Percentiles rank a stretch among this genome's conserved stretches.
These are phyloP conservation scores for Sminthurides aquaticus DNA, from an alignment of 2,888 invertebrate species.

Conservation along the genomic window DNA sequence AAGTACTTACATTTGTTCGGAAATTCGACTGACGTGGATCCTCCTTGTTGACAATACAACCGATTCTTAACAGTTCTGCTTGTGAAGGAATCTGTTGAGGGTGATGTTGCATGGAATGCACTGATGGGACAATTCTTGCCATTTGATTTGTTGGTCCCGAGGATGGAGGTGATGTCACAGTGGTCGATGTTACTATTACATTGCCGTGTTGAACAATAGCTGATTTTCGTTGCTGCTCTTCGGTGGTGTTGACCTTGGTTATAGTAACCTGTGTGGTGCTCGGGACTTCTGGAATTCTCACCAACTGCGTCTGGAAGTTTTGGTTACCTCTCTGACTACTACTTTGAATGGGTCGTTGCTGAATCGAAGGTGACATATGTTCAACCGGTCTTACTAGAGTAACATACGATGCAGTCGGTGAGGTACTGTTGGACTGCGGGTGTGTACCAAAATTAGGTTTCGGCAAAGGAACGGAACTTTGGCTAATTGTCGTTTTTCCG, in stretches of 20 bases:
- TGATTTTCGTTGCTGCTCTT: slow-evolving; percentile 32
- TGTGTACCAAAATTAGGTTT: neutral
- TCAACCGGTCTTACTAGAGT: slow-evolving; percentile 27
- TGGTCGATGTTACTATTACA: slow-evolving; percentile 47
- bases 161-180: slow-evolving; percentile 44
- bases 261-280: slow-evolving; percentile 39
- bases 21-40: slow-evolving; percentile 20
- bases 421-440: neutral
- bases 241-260: slow-evolving; percentile 37
- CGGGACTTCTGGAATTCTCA: slow-evolving; percentile 40
- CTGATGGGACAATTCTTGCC: slow-evolving; percentile 45
- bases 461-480: slow-evolving; percentile 6
- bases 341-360: slow-evolving; percentile 46
- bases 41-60: slow-evolving; percentile 23
- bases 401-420: no score
- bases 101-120: slow-evolving; percentile 43
- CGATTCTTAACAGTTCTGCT: slow-evolving; percentile 33
- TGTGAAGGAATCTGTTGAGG: slow-evolving; percentile 36
- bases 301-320: slow-evolving; percentile 45
- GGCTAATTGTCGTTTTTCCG: slow-evolving; percentile 20
- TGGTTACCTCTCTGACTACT: slow-evolving; percentile 46
- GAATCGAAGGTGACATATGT: slow-evolving; percentile 15
- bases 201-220: slow-evolving; percentile 29
- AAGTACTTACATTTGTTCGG: slow-evolving; percentile 27
- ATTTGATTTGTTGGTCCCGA: slow-evolving; percentile 46